phyloP scores from a whole-genome alignment of 1,140 invertebrate species.

The Brachionus paranguensis region DNA sequence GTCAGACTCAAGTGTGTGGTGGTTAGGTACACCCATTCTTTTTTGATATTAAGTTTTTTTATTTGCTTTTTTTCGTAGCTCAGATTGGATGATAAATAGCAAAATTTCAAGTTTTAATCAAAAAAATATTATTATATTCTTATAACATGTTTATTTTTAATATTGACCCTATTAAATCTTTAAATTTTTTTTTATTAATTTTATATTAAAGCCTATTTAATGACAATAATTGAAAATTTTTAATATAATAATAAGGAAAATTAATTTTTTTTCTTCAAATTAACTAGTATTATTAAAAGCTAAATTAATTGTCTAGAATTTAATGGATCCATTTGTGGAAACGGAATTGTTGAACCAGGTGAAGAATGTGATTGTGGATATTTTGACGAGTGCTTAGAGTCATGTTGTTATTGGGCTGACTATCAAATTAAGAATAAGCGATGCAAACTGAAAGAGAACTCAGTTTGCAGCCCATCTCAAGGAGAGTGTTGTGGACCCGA shows the following conservation, averaged over 20 bases:
- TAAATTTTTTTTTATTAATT: too few species aligned
- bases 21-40: too few species aligned
- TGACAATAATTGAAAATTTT: too few species aligned
- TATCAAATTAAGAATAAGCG: slow-evolving; percentile 54
- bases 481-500: not conserved
- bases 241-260: not conserved
- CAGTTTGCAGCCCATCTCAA: not conserved
- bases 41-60: too few species aligned
- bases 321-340: slow-evolving; percentile 92
- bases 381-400: slow-evolving; percentile 73
- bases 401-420: slow-evolving; percentile 47
- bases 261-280: not conserved
- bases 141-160: too few species aligned
- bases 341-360: slow-evolving; percentile 92
- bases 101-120: too few species aligned
- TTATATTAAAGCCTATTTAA: too few species aligned
- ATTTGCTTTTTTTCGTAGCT: too few species aligned
- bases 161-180: too few species aligned
- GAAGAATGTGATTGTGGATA: slow-evolving; percentile 99
- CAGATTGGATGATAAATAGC: too few species aligned
- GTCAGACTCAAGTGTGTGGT: too few species aligned
- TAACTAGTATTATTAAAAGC: not conserved
- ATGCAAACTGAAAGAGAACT: slow-evolving; percentile 55
- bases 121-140: too few species aligned
- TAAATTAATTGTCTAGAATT: not conserved